Base-by-base conservation (phyloP, 2,888 invertebrate genomes). In the Nezara viridula region DNA sequence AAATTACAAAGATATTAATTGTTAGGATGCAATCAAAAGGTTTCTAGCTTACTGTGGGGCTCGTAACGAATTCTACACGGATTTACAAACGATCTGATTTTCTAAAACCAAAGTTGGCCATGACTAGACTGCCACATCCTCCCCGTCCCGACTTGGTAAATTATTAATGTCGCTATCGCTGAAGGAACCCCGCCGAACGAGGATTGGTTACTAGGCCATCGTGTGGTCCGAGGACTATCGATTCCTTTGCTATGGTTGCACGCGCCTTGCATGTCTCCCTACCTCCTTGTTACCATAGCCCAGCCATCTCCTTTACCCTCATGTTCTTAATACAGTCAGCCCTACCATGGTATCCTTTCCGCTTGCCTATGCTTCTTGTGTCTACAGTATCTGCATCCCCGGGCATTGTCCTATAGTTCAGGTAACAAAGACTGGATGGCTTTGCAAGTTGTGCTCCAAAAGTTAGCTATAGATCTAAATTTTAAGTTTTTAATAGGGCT, bases 121-220 rank as follows among this genome's bases (percentile, higher is more conserved):
- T 27, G 60, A 60, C 60, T 60, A 3, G 6, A 14, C 27, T 60
- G 16, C 14, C 27, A 16, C 10, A 73, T 37, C 19, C 66, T 73
- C 37, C 66, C 37, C 32, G 5, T 1, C 9, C 27, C 16, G 27
- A 5, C 27, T 12, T 37, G 2, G 19, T 73, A 73, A 73, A 73
- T 73, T 73, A 73, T 73, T 73, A 37, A 73, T 37, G 66, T 37
- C 19, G 37, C 66, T 73, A 66, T 32, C 32, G 19, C 32, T 37
- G 32, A 73, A 81, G 81, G 14, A 40, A 44, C 40, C 6, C 37
- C 40, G 81, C 5, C 40, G 81, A n/a, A 47, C n/a, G 81, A 81
- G 81, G 81, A 81, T 81, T 81, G 81, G 81, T 81, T 81, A 81
- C 81, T 81, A 81, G 81, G 81, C 81, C 81, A 81, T 81, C n/a